Evolutionary conservation across 2,797 vertebrate species (phyloP), one percentile per base, ranked within the genome.

Genomic region (Acipenser ruthenus): DNA sequence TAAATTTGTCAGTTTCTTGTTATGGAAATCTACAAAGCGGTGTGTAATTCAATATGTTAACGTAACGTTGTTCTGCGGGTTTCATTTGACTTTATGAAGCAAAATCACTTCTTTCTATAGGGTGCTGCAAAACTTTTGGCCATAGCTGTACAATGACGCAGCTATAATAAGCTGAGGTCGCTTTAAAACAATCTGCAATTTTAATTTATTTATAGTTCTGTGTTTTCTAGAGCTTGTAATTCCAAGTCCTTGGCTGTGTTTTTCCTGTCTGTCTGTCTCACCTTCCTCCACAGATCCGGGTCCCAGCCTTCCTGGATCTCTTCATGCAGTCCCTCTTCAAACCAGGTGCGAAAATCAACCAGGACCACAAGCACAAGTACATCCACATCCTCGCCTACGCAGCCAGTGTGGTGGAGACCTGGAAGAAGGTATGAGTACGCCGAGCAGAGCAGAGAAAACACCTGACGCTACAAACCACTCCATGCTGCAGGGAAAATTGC

Each of bases 261-360:
- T 23, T 2, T 61, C 50, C 37, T 53, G 8, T 12, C 55, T n/a
- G 55, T 76, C 8, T 3, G 0, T 72, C 12, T 58, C 55, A 15
- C n/a, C 12, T 68, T 63, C 64, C 37, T 4, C 75, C 65, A 13
- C 69, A 94, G 92, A 94, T 94, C 68, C 82, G 93, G 70, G 97
- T 99, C n/a, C 96, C 97, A 0, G 96, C 96, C 49, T 99, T 99
- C 77, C 78, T 99, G 72, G 96, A 98, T 75, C 90, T 99, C 55
- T 99, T 99, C 77, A 99, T 99, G 96, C 94, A 93, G 83, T 98
- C 97, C 0, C 88, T 99, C 53, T 99, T 99, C 70, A 98, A 95
- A 59, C 96, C 97, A 0, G 97, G 96, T 9, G 93, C 96, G 23
- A 94, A 98, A 79, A 97, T 99, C 79, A 99, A 99, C 87, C 97